phyloP scores from a whole-genome alignment of 2,888 invertebrate genomes.

The Eristalis intricaria region DNA sequence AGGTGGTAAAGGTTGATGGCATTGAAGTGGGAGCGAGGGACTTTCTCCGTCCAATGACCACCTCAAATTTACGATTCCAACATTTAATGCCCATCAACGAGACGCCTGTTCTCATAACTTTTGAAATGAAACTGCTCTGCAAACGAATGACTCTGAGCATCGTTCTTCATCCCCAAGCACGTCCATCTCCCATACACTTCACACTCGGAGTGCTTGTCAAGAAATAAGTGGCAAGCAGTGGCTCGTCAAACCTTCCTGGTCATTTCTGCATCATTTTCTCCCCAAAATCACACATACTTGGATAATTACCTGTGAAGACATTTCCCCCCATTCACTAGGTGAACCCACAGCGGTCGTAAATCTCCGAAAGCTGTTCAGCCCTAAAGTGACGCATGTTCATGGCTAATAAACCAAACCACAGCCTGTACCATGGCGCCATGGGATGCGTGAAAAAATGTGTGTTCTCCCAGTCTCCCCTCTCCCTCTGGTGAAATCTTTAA shows the following conservation, averaged over 20 bases:
- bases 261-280: not conserved
- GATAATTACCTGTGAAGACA: not conserved
- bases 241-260: not conserved
- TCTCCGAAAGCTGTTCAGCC: constrained; percentile 14
- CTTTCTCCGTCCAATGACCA: too few species aligned
- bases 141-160: too few species aligned
- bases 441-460: constrained; percentile 52
- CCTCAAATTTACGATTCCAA: too few species aligned
- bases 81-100: too few species aligned
- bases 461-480: not conserved
- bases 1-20: too few species aligned
- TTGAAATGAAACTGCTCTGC: too few species aligned
- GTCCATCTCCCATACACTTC: not conserved
- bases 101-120: too few species aligned
- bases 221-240: not conserved
- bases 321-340: not conserved
- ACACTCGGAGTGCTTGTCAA: not conserved
- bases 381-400: constrained; percentile 32
- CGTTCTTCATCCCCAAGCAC: not conserved
- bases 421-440: constrained; percentile 39
- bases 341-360: constrained; percentile 6
- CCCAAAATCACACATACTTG: not conserved
- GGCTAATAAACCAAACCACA: constrained; percentile 7
- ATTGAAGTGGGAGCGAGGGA: too few species aligned
- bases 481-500: constrained; percentile 32